Percentiles rank a stretch among this genome's conserved stretches.
Conservation (phyloP, 2,888 invertebrate species). For the Oscheius sp. region DNA sequence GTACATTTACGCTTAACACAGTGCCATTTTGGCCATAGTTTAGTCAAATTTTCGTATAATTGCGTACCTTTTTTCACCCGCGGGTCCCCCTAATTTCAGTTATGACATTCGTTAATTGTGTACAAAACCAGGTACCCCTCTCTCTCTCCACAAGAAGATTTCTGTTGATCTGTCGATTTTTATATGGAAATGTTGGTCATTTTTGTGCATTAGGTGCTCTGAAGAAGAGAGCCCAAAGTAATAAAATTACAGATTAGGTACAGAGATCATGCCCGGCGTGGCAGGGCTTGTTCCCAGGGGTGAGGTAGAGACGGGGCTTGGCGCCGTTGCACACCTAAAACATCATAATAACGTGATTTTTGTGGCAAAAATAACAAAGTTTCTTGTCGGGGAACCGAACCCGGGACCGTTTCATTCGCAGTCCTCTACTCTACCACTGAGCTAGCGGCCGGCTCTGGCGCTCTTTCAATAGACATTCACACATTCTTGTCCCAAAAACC, state of each 20-base stretch:
- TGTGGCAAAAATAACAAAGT: background rate
- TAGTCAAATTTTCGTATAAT: background rate
- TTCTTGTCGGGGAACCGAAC: background rate
- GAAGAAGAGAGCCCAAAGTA: background rate
- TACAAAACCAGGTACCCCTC: constrained; percentile 15
- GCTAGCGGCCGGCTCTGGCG: no score
- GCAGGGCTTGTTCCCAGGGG: constrained; percentile 35
- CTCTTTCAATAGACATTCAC: no score
- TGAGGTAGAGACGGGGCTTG: constrained; percentile 29
- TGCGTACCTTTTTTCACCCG: background rate
- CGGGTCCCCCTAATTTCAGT: background rate
- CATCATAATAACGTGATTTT: background rate
- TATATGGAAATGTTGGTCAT: background rate
- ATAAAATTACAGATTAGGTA: constrained; percentile 4
- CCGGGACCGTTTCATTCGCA: no score
- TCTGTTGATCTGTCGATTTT: background rate
- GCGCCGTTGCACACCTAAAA: constrained; percentile 34
- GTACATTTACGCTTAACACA: background rate
- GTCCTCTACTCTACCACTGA: no score
- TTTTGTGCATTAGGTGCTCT: no score
- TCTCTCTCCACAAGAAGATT: background rate
- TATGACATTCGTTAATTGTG: constrained; percentile 1
- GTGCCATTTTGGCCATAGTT: background rate
- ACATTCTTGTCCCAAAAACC: no score
- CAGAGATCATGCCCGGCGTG: constrained; percentile 25